These are phyloP conservation scores for Heliangelus exortis DNA, from an alignment of 2,797 vertebrate species.

Conservation along the genomic window DNA sequence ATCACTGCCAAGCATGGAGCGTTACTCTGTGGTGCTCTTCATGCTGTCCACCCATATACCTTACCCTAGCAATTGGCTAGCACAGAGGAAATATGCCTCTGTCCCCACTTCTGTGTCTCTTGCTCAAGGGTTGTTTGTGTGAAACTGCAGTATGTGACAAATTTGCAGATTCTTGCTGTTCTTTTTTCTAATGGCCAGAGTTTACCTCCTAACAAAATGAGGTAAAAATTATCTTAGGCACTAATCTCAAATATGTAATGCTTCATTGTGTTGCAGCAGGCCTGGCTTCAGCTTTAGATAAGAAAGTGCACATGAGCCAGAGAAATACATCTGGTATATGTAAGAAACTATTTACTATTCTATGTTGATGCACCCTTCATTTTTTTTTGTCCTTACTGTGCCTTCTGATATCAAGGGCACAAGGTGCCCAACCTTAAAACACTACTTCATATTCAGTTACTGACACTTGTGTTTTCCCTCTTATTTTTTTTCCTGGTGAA, in stretches of 20 bases:
- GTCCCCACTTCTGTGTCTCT: neutral
- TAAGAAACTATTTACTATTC: neutral
- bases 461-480: neutral
- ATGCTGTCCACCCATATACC: accelerated
- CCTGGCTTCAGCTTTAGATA: neutral
- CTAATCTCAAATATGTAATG: neutral
- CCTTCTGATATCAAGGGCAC: neutral
- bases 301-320: neutral
- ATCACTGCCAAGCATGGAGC: neutral
- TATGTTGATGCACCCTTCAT: neutral
- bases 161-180: neutral
- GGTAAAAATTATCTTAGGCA: neutral
- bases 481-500: neutral
- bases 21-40: neutral
- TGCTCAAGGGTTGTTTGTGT: neutral
- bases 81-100: neutral
- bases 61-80: neutral
- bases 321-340: neutral
- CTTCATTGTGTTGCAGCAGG: neutral
- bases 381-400: neutral
- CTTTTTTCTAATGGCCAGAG: neutral
- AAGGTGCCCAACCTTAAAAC: neutral
- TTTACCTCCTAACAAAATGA: neutral
- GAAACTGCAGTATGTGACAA: neutral
- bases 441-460: neutral